phyloP scores from a whole-genome alignment of 1,140 invertebrate species.

The Diploscapter pachys region DNA sequence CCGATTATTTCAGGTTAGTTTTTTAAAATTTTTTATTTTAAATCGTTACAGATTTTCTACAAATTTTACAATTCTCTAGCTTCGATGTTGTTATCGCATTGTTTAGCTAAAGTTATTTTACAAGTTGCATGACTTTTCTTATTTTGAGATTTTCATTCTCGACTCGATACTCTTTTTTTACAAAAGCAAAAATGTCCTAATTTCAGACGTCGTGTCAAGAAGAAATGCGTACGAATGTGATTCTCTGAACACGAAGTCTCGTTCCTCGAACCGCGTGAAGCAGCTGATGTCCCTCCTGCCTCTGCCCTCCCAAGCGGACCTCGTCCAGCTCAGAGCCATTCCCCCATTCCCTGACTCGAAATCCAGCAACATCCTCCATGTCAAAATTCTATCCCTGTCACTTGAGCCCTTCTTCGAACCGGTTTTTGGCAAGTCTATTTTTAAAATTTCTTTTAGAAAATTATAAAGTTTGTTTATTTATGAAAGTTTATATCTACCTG shows the following conservation, averaged over 20 bases:
- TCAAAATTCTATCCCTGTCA: slow-evolving; percentile 38
- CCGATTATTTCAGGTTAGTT: slow-evolving; percentile 3
- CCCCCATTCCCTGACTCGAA: slow-evolving; percentile 35
- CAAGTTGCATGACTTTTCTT: slow-evolving; percentile 14
- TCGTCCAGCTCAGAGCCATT: slow-evolving; percentile 30
- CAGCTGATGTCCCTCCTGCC: slow-evolving; percentile 26
- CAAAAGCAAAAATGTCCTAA: background rate
- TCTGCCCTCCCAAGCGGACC: slow-evolving; percentile 22
- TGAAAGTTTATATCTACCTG: too few relatives aligned
- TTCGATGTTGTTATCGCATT: background rate
- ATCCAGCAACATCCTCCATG: slow-evolving; percentile 24
- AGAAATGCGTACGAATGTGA: slow-evolving; percentile 1
- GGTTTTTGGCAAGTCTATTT: slow-evolving; percentile 39
- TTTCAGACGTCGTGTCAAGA: background rate
- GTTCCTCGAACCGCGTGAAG: slow-evolving; percentile 21
- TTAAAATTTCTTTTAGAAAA: background rate
- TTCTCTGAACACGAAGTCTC: background rate
- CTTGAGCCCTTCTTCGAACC: slow-evolving; percentile 48
- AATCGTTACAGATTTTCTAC: slow-evolving; percentile 11
- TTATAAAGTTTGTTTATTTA: too few relatives aligned
- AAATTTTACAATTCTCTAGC: slow-evolving; percentile 11
- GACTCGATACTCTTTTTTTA: background rate
- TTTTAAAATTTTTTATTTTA: slow-evolving; percentile 9
- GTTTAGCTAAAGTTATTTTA: slow-evolving; percentile 16
- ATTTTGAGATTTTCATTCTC: background rate